Percentiles rank a stretch among this genome's conserved stretches.
Evolutionary conservation across 2,888 invertebrate species (phyloP).

Genomic region (Panopea generosa): DNA sequence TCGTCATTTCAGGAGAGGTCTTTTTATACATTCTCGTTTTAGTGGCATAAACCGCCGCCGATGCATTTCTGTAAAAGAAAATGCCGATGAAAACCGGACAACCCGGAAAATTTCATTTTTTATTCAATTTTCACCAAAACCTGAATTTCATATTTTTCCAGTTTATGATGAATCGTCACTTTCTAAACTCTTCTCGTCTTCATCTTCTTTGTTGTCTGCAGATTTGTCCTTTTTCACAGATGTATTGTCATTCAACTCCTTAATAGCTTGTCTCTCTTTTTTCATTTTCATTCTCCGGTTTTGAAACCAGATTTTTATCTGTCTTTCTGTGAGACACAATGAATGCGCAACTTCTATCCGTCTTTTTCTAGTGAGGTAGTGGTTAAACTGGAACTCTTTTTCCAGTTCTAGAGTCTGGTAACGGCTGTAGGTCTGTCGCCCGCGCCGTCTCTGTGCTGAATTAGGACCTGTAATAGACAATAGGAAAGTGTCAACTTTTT

Average conservation of each 20-base stretch:
- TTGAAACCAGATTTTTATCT: slow-evolving; percentile 91
- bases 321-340: slow-evolving; percentile 97
- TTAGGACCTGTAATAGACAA: slow-evolving; percentile 78
- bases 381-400: slow-evolving; percentile 99
- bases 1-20: slow-evolving; percentile 1
- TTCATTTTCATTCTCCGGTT: slow-evolving; percentile 99
- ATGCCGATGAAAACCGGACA: no score
- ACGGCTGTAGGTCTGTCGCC: slow-evolving; percentile 98
- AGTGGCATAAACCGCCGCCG: not conserved
- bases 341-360: slow-evolving; percentile 99
- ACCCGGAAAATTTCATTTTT: no score
- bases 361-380: slow-evolving; percentile 98
- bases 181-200: slow-evolving; percentile 68
- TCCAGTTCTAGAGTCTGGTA: slow-evolving; percentile 99
- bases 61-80: no score
- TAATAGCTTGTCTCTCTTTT: slow-evolving; percentile 81
- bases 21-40: slow-evolving; percentile 11
- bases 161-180: slow-evolving; percentile 69
- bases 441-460: slow-evolving; percentile 87
- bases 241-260: slow-evolving; percentile 77
- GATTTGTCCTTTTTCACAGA: slow-evolving; percentile 40
- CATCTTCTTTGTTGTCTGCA: slow-evolving; percentile 51
- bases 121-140: not conserved
- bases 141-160: not conserved
- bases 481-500: no score